Conservation (phyloP, 1,140 invertebrate species). For the Drosophila quadrilineata region DNA sequence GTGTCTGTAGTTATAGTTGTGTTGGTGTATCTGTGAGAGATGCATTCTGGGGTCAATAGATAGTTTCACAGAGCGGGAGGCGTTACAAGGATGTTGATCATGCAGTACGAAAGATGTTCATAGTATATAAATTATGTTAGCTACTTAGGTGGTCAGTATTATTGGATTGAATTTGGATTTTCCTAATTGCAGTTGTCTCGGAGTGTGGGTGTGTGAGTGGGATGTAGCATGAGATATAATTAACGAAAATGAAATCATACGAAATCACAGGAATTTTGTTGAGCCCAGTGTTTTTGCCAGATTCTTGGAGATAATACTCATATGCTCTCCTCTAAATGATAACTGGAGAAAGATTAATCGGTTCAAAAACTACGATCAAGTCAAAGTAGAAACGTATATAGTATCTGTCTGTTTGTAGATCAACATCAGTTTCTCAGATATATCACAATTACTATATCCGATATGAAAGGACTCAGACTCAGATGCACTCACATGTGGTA, state of each 20-base stretch:
- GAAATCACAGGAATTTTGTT: conserved; percentile 59
- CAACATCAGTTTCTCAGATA: too few relatives aligned
- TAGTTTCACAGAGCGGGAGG: too few relatives aligned
- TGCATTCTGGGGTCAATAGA: conserved; percentile 37
- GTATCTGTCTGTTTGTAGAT: conserved; percentile 15
- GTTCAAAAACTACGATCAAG: not conserved
- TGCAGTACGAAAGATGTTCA: conserved; percentile 22
- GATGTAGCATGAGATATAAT: conserved; percentile 69
- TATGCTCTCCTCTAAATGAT: conserved; percentile 39
- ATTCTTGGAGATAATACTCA: too few relatives aligned
- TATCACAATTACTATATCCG: too few relatives aligned
- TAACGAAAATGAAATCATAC: conserved; percentile 42
- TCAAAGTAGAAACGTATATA: not conserved
- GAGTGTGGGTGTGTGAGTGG: conserved; percentile 18
- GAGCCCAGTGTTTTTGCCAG: conserved; percentile 46
- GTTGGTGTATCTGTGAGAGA: not conserved
- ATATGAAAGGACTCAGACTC: too few relatives aligned
- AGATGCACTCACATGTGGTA: conserved; percentile 18
- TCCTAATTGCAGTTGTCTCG: conserved; percentile 56
- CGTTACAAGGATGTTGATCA: conserved; percentile 11
- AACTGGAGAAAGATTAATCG: conserved; percentile 14
- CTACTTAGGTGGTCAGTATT: not conserved
- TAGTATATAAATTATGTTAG: too few relatives aligned
- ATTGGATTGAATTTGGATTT: conserved; percentile 3
- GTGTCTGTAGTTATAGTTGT: conserved; percentile 30